Conservation (phyloP, 2,888 invertebrate genomes). For the Petrolisthes manimaculis region DNA sequence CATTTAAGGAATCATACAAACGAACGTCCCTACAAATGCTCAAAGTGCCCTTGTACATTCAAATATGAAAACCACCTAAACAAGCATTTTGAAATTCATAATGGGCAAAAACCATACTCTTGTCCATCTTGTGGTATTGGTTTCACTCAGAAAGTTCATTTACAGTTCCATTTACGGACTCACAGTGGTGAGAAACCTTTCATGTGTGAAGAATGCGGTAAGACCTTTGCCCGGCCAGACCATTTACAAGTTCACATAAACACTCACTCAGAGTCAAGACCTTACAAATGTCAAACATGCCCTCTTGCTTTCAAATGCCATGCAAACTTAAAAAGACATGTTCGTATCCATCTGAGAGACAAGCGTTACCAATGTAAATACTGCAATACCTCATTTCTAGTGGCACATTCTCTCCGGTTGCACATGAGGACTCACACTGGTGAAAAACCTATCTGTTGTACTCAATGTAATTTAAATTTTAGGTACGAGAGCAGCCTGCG, state of each 20-base stretch:
- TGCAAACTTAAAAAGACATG: conserved; percentile 18
- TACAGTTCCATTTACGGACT: conserved; percentile 21
- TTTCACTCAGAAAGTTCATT: conserved; percentile 31
- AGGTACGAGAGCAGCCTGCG: conserved; percentile 33
- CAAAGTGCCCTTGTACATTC: conserved; percentile 1
- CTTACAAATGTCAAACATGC: conserved; percentile 35
- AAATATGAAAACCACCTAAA: conserved; percentile 2
- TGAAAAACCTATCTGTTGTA: conserved; percentile 35
- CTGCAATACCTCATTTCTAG: conserved; percentile 26
- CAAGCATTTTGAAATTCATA: conserved; percentile 25
- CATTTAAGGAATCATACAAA: conserved; percentile 20
- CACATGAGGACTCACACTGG: conserved; percentile 39
- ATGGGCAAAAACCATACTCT: conserved; percentile 12
- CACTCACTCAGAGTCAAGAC: conserved; percentile 20
- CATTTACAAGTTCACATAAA: conserved; percentile 14
- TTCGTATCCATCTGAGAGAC: conserved; percentile 13
- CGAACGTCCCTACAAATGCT: conserved; percentile 21
- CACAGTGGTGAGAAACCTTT: conserved; percentile 39
- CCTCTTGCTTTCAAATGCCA: conserved; percentile 18
- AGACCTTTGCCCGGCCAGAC: conserved; percentile 26
- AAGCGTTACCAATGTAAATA: conserved; percentile 12
- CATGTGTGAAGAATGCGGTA: conserved; percentile 32
- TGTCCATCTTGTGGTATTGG: conserved; percentile 15
- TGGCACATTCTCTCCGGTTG: conserved; percentile 23
- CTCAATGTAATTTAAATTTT: conserved; percentile 12